Conservation (phyloP, 2,888 invertebrate genomes). For the Monoplex corrugatus region DNA sequence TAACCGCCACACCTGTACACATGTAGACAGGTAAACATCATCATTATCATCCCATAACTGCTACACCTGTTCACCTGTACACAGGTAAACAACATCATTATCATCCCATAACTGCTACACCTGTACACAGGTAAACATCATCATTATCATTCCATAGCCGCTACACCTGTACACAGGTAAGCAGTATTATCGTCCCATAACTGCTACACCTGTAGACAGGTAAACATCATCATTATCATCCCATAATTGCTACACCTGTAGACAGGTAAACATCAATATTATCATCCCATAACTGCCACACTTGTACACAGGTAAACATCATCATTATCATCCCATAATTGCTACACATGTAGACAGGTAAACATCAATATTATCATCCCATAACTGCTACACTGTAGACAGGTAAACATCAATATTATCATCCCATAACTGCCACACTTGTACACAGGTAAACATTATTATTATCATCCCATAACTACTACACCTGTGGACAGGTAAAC, state of each 20-base stretch:
- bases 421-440: background rate
- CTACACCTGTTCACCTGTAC: too few species aligned
- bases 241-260: conserved; percentile 55
- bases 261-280: background rate
- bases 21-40: background rate
- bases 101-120: too few species aligned
- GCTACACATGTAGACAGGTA: conserved; percentile 49
- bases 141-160: background rate
- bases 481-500: conserved; percentile 20
- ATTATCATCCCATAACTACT: conserved; percentile 53
- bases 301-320: too few species aligned
- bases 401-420: background rate
- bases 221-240: conserved; percentile 50
- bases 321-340: too few species aligned
- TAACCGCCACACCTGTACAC: conserved; percentile 57
- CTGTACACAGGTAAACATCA: conserved; percentile 23
- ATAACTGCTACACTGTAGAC: background rate
- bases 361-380: background rate
- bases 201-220: background rate
- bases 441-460: conserved; percentile 40
- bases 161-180: background rate
- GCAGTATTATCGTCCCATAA: background rate
- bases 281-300: background rate
- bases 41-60: background rate
- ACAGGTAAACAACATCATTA: too few species aligned